Conservation (phyloP, 2,888 invertebrate species). For the Lathronympha strigana region DNA sequence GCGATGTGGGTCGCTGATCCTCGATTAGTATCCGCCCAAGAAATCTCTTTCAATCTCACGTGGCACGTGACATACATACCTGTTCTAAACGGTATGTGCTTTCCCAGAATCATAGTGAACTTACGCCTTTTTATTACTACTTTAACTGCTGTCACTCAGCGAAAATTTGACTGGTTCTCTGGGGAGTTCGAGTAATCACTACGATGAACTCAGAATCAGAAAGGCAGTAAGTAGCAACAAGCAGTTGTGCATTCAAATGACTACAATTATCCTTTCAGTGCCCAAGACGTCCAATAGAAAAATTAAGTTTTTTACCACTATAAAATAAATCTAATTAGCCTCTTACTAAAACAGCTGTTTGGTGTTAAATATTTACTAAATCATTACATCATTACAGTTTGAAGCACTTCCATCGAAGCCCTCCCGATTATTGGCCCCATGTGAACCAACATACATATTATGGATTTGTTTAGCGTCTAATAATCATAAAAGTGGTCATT, state of each 20-base stretch:
- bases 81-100: background rate
- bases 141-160: background rate
- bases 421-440: too few relatives aligned
- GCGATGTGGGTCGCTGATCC: conserved; percentile 2
- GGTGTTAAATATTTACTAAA: too few relatives aligned
- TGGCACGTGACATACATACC: background rate
- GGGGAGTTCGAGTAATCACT: background rate
- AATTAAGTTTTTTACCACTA: too few relatives aligned
- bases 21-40: conserved; percentile 2
- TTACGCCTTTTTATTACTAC: conserved; percentile 4
- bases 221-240: background rate
- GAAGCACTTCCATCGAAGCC: too few relatives aligned
- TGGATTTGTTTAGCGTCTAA: too few relatives aligned
- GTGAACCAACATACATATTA: too few relatives aligned
- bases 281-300: too few relatives aligned
- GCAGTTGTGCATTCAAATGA: background rate
- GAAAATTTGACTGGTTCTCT: background rate
- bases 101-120: background rate
- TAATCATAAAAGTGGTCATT: too few relatives aligned
- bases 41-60: conserved; percentile 1
- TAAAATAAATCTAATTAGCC: too few relatives aligned
- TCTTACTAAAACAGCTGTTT: too few relatives aligned
- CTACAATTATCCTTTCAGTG: too few relatives aligned
- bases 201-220: background rate
- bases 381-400: too few relatives aligned